Evolutionary conservation across 1,140 invertebrate genomes (phyloP).

Genomic region (Glossosoma conforme): DNA sequence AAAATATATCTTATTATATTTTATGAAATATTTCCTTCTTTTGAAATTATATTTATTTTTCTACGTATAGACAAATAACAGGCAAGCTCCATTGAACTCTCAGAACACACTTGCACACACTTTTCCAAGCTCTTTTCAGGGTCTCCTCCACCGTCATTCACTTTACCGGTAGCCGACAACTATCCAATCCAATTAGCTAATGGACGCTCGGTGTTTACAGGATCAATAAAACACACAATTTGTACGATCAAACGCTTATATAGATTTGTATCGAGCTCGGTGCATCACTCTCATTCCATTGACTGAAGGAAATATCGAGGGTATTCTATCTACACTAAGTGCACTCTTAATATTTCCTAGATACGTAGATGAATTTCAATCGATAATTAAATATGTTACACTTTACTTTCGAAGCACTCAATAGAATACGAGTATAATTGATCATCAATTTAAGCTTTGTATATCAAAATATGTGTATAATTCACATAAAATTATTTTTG

Average conservation of each 20-base stretch:
- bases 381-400: no score
- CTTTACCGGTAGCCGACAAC: conserved; percentile 5
- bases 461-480: no score
- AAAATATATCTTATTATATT: no score
- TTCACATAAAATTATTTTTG: no score
- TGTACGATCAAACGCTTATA: conserved; percentile 5
- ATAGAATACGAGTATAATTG: not conserved
- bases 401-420: not conserved
- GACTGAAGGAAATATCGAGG: not conserved
- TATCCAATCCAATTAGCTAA: conserved; percentile 18
- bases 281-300: not conserved
- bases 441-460: no score
- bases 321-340: not conserved
- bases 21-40: no score
- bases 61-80: no score
- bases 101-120: no score
- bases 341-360: conserved; percentile 4
- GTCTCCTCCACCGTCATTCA: conserved; percentile 2
- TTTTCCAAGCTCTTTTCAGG: no score
- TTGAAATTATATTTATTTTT: no score
- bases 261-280: no score
- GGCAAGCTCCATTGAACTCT: no score
- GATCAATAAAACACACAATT: conserved; percentile 22
- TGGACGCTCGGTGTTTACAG: conserved; percentile 19
- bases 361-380: not conserved